These are phyloP conservation scores for Aphidius ervi DNA, from an alignment of 1,140 invertebrate species.

Conservation along the genomic window DNA sequence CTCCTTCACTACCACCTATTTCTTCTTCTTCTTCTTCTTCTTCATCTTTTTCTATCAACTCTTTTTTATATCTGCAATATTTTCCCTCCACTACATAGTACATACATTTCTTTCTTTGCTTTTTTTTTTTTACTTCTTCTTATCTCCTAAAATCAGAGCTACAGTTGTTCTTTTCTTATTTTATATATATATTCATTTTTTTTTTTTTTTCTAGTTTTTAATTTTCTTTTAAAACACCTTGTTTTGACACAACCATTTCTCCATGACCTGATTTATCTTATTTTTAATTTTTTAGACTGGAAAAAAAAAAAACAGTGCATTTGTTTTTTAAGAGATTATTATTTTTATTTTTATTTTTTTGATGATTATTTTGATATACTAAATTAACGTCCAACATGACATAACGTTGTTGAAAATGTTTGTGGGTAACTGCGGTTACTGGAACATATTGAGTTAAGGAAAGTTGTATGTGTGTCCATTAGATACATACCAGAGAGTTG, in stretches of 20 bases:
- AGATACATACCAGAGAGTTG: not conserved
- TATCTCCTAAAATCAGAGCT: slow-evolving; percentile 5
- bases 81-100: slow-evolving; percentile 14
- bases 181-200: slow-evolving; percentile 11
- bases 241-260: slow-evolving; percentile 5
- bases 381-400: no score
- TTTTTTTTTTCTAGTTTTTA: slow-evolving; percentile 1
- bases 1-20: slow-evolving; percentile 8
- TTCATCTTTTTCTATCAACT: slow-evolving; percentile 22
- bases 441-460: not conserved
- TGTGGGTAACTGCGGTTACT: not conserved
- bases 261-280: not conserved
- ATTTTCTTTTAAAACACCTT: slow-evolving; percentile 8
- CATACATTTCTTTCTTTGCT: not conserved
- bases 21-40: slow-evolving; percentile 19
- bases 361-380: no score
- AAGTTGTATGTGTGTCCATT: not conserved
- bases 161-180: slow-evolving; percentile 8
- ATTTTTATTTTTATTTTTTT: no score
- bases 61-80: slow-evolving; percentile 14
- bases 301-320: no score
- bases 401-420: no score
- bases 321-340: no score
- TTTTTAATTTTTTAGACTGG: no score
- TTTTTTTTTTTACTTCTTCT: slow-evolving; percentile 6